These are phyloP conservation scores for Drosophila tropicalis DNA, from an alignment of 1,140 invertebrate species.

Conservation along the genomic window DNA sequence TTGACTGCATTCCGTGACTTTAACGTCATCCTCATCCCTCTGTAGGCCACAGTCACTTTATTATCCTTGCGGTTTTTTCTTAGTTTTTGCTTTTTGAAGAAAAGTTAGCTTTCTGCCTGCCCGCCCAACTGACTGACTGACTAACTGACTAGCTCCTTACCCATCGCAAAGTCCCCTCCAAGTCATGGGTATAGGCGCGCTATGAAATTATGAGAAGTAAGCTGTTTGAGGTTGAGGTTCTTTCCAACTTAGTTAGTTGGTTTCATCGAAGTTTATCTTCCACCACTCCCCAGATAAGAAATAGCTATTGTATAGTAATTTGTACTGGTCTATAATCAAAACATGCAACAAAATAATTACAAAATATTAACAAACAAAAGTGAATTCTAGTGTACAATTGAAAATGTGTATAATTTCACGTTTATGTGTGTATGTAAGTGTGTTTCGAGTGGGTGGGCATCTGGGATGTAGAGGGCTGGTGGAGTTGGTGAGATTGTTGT, in stretches of 20 bases:
- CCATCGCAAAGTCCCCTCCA: not conserved
- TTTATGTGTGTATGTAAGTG: not conserved
- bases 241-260: conserved; percentile 44
- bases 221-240: conserved; percentile 45
- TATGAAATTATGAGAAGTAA: conserved; percentile 72
- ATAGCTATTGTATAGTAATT: not conserved
- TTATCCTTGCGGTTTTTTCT: conserved; percentile 71
- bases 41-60: conserved; percentile 56
- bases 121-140: conserved; percentile 23
- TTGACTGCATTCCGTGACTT: conserved; percentile 61
- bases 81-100: conserved; percentile 49
- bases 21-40: conserved; percentile 45
- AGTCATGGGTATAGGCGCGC: conserved; percentile 46
- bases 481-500: conserved; percentile 20
- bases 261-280: conserved; percentile 39
- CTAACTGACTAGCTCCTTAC: conserved; percentile 1
- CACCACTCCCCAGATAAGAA: not conserved
- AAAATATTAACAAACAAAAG: conserved; percentile 37
- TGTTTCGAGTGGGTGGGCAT: not conserved
- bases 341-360: conserved; percentile 39
- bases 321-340: conserved; percentile 10
- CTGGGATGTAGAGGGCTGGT: not conserved
- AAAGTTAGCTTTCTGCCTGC: conserved; percentile 26
- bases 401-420: not conserved
- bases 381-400: conserved; percentile 8